Evolutionary conservation across 2,797 vertebrate genomes (phyloP).

Genomic region (Salmo trutta): DNA sequence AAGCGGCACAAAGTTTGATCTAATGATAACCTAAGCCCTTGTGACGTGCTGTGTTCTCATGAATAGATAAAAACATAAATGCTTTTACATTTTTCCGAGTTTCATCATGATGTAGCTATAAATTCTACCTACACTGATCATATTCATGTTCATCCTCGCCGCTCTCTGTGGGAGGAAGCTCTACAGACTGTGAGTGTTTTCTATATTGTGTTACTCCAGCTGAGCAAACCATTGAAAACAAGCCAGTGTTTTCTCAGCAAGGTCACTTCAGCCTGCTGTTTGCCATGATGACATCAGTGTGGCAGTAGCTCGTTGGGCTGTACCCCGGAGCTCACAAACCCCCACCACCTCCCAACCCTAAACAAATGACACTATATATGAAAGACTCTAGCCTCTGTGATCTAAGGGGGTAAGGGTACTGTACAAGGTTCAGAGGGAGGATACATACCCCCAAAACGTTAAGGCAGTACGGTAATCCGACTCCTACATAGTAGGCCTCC

Average conservation of each 20-base stretch:
- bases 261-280: slow-evolving; percentile 26
- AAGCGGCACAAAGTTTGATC: background rate
- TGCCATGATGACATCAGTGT: slow-evolving; percentile 23
- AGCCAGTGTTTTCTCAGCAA: slow-evolving; percentile 22
- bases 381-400: background rate
- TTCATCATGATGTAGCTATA: background rate
- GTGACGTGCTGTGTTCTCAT: background rate
- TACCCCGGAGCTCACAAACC: background rate
- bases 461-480: too few species aligned
- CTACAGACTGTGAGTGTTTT: background rate
- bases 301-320: slow-evolving; percentile 13
- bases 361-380: background rate
- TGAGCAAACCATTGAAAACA: slow-evolving; percentile 13
- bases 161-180: background rate
- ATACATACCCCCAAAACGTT: background rate
- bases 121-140: background rate
- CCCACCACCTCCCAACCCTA: background rate
- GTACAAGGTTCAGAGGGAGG: background rate
- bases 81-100: background rate
- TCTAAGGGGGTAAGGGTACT: background rate
- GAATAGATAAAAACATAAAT: background rate
- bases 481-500: too few species aligned
- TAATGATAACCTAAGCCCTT: background rate
- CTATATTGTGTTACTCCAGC: slow-evolving; percentile 12
- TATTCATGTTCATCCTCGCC: background rate